Base-by-base conservation (phyloP, 2,797 vertebrate genomes). In the Acanthiza pusilla region DNA sequence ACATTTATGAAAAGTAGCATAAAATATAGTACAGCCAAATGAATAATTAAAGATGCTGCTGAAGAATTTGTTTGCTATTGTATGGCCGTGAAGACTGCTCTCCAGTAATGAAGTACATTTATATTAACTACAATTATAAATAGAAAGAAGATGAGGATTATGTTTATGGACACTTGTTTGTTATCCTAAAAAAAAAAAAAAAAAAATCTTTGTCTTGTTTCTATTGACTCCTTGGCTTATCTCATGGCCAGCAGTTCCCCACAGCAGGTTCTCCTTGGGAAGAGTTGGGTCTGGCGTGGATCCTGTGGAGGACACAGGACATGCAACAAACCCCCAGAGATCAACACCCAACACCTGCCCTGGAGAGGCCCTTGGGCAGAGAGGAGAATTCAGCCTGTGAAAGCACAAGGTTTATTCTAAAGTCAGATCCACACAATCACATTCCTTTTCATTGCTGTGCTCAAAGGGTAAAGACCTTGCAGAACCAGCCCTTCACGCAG, bases 11-110 rank as follows among this genome's bases (percentile, higher is more conserved):
- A 98, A 98, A 98, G 96, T 96, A 97, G 95, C 94, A 96, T 97
- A 98, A 98, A 98, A 97, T 96, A 98, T 93, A 97, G 95, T 96
- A 84, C 94, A 97, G 88, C 55, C 85, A 84, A 96, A 97, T 98
- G 97, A 98, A 98, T 98, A 98, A 98, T 98, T 98, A 98, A 98
- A 97, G 96, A 96, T 42, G 70, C 95, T 97, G 97, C 96, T 97
- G 97, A 98, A 96, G 97, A 97, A 97, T 96, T 96, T 97, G 77
- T 96, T 97, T 98, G 97, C 96, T 97, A 96, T 96, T 91, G 93
- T 97, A 95, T 32, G 73, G 80, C 93, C 45, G 0, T 53, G 96
- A 96, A 97, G 91, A 92, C 96, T 84, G 72, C 93, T 91, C 75
- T 89, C 80, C 86, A 76, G 87, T 96, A 96, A 97, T 91, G 88